Evolutionary conservation across 2,888 invertebrate species (phyloP), one percentile per base, ranked within the genome.

Genomic region (Argyra leucocephala): DNA sequence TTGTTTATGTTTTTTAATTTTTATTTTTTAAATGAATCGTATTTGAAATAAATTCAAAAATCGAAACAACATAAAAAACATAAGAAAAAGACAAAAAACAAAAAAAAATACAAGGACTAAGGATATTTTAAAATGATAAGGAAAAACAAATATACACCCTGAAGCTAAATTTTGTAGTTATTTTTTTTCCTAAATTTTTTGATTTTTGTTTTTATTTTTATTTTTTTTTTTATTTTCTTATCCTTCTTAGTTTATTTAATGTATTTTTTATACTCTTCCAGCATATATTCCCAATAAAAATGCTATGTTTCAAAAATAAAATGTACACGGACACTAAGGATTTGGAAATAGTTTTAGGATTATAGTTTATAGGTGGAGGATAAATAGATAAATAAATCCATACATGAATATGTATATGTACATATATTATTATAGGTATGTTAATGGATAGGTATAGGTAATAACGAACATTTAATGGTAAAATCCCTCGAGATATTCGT

Each of bases 81-180:
- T 18, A 18, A 48, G 15, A 48, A 6, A 48, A 48, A 48, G 15
- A n/a, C 3, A 48, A 48, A 48, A 48, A 48, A 48, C 48, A 48
- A 48, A 48, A 18, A 2, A 48, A 31, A 31, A 31, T 31, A n/a
- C 10, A 5, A 48, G 18, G 18, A 48, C 18, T 15, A 48, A 48
- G 48, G 48, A 48, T 48, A 48, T 48, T 48, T n/a, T 2, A 48
- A 48, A 48, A 48, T 48, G 48, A 48, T 48, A 48, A 48, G 48
- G 48, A 48, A 48, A 48, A 48, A 48, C 48, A 48, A 48, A 48
- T 48, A 48, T 48, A 48, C 48, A 48, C 48, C 48, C 48, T 48
- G 5, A 48, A 48, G 48, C 18, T 15, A 48, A 48, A 9, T 31
- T 31, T 31, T 31, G 31, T 31, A 7, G 31, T 31, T 31, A 7